Percentiles rank a stretch among this genome's conserved stretches.
phyloP scores from a whole-genome alignment of 2,113 vertebrate genomes.

The Oostethus manadensis region DNA sequence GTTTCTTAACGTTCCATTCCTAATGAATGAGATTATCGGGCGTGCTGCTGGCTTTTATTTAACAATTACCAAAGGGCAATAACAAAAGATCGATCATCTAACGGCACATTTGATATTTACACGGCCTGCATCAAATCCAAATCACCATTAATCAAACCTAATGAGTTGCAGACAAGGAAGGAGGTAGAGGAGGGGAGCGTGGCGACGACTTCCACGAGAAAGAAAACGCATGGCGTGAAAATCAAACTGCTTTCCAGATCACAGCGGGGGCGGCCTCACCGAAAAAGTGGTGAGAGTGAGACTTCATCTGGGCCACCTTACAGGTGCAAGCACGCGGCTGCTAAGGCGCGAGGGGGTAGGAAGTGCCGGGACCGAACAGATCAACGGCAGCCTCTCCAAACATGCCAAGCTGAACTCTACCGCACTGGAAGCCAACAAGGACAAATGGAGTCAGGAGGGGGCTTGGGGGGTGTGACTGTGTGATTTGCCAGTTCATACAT shows the following conservation, averaged over 20 bases:
- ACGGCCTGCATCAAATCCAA: not conserved
- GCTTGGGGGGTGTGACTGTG: not conserved
- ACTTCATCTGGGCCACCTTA: constrained; percentile 25
- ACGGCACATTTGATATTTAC: constrained; percentile 6
- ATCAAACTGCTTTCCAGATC: constrained; percentile 12
- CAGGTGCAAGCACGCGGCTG: constrained; percentile 16
- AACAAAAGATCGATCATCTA: not conserved
- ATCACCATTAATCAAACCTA: not conserved
- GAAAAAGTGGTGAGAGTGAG: constrained; percentile 7
- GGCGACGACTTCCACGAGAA: constrained; percentile 1
- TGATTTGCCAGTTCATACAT: not conserved
- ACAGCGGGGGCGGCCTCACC: not conserved
- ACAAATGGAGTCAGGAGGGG: constrained; percentile 13
- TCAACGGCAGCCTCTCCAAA: constrained; percentile 45
- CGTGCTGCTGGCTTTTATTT: not conserved
- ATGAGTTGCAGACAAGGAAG: not conserved
- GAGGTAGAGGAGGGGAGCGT: not conserved
- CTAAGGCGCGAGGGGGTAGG: constrained; percentile 1
- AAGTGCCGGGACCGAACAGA: constrained; percentile 41
- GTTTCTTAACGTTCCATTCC: not conserved
- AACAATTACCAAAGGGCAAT: not conserved
- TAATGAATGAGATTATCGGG: too few species aligned
- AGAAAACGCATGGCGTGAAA: not conserved
- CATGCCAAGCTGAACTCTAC: constrained; percentile 47
- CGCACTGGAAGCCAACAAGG: constrained; percentile 31